Conservation (phyloP, 2,888 invertebrate species). For the Rhagophthalmus giganteus region DNA sequence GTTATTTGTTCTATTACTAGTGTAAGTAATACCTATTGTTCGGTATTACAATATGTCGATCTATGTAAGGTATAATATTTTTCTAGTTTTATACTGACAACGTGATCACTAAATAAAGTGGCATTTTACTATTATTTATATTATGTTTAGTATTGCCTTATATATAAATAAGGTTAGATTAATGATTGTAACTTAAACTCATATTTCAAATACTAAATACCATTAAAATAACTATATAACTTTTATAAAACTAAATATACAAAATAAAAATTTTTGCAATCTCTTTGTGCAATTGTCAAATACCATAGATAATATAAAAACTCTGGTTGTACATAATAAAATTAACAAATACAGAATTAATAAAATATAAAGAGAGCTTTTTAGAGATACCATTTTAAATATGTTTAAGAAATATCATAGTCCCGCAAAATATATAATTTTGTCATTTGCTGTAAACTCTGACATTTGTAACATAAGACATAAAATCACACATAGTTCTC, state of each 20-base stretch:
- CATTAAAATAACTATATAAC: no score
- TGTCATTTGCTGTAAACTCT: constrained; percentile 13
- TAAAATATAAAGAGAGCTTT: not conserved
- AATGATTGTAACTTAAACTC: not conserved
- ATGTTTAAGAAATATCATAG: not conserved
- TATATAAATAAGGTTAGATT: constrained; percentile 17
- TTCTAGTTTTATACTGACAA: constrained; percentile 17
- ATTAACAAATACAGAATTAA: not conserved
- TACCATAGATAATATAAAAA: constrained; percentile 2
- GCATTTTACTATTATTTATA: constrained; percentile 30
- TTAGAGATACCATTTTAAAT: not conserved
- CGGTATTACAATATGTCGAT: no score
- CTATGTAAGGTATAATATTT: constrained; percentile 18
- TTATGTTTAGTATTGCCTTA: constrained; percentile 43
- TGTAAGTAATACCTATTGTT: no score
- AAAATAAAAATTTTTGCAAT: no score
- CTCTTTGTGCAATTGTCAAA: constrained; percentile 24
- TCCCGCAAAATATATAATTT: not conserved
- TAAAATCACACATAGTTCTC: constrained; percentile 42
- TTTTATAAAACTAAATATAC: no score
- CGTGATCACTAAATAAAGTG: no score
- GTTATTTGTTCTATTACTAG: no score
- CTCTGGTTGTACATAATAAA: no score
- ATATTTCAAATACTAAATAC: constrained; percentile 1
- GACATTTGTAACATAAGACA: constrained; percentile 22